Evolutionary conservation across 2,888 invertebrate genomes (phyloP).

Genomic region (Drosophila nigricruria): DNA sequence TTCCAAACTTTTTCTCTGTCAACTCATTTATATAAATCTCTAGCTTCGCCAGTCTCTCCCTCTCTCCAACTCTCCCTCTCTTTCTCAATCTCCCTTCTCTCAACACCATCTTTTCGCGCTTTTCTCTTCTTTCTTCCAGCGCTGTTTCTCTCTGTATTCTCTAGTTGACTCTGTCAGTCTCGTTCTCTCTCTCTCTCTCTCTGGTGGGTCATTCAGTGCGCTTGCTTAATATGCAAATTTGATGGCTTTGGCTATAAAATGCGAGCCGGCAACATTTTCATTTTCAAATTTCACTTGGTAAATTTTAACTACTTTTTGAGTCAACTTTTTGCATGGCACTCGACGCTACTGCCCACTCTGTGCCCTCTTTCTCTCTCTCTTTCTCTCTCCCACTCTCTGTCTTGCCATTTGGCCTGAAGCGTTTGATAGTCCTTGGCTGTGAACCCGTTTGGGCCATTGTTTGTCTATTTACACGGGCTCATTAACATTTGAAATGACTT

Average conservation of each 20-base stretch:
- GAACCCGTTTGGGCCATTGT: constrained; percentile 62
- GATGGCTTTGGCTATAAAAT: constrained; percentile 68
- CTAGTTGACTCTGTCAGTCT: background rate
- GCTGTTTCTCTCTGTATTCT: background rate
- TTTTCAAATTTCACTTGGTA: constrained; percentile 76
- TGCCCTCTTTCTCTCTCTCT: background rate
- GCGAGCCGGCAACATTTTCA: constrained; percentile 61
- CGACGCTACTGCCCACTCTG: constrained; percentile 20
- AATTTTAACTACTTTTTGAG: constrained; percentile 75
- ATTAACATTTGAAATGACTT: constrained; percentile 81
- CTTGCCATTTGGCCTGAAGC: constrained; percentile 45
- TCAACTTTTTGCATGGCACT: constrained; percentile 47
- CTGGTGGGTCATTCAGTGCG: constrained; percentile 49
- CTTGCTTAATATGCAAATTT: constrained; percentile 77
- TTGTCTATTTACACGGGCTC: constrained; percentile 81
- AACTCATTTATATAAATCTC: constrained; percentile 3
- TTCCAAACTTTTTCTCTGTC: background rate
- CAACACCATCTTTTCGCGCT: background rate
- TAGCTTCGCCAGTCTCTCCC: background rate
- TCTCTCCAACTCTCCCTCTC: background rate
- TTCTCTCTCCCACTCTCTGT: background rate
- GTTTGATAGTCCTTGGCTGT: constrained; percentile 34
- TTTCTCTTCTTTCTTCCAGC: background rate
- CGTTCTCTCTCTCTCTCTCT: constrained; percentile 1
- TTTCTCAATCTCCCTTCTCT: background rate